Evolutionary conservation across 64 coral and sea anemone genomes (phyloP), one percentile per base, ranked within the genome.

Genomic region (Montipora sp.): DNA sequence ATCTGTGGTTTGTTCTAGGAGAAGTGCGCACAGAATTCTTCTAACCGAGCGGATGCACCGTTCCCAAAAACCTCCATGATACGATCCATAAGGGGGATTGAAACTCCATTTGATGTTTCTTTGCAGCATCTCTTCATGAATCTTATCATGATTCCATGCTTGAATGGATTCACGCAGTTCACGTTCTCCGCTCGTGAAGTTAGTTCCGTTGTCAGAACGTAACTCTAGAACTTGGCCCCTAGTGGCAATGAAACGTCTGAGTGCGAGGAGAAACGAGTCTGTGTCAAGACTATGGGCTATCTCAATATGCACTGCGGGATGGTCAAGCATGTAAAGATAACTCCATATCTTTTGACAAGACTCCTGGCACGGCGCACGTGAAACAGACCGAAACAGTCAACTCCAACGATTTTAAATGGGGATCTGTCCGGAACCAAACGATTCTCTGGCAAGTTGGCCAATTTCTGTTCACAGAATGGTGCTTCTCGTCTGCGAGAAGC

Each of bases 141-240:
- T 90, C 23, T 90, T 76, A 2, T 80, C 88, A 11, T 69, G 57
- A 6, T 90, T 89, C 88, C 88, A 90, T 7, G 76, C 57, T 0
- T 80, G 48, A 47, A 80, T 79, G 3, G 23, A 78, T 80, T 90
- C 14, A 8, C 44, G n/a, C 7, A 90, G 48, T 21, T 90, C 88
- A 50, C 48, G 66, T 22, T 90, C 60, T 0, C 59, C 88, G 12
- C 55, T 70, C 9, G 75, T n/a, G 27, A 90, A 90, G 48, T 90
- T 8, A 59, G 53, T 80, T 3, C 58, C 77, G 44, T 79, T 89
- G 46, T 89, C 57, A 3, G 88, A 90, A 6, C 73, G 11, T 3
- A 90, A 79, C 23, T 66, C 57, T 51, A 80, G 47, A 45, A 80
- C 58, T 70, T 90, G 2, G 53, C 53, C 53, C 53, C 53, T 57